These are phyloP conservation scores for Heliconius nattereri DNA, from an alignment of 1,140 invertebrate species.

Conservation along the genomic window DNA sequence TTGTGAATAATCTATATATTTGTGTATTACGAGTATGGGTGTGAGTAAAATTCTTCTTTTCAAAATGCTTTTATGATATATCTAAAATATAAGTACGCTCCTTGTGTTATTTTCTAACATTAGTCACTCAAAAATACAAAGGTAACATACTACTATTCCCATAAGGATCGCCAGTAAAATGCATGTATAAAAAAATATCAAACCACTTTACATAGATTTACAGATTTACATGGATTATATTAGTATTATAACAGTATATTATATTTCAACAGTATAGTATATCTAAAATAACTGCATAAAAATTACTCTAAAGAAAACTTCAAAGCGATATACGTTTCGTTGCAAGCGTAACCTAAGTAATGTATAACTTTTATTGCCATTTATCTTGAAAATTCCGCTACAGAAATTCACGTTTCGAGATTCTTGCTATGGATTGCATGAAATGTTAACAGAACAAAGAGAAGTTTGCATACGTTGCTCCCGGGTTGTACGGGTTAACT, in stretches of 20 bases:
- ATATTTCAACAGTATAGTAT: background rate
- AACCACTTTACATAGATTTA: too few species aligned
- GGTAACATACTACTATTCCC: too few species aligned
- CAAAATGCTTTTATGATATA: too few species aligned
- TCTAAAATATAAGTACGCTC: too few species aligned
- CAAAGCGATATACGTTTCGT: background rate
- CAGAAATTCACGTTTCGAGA: slow-evolving; percentile 3
- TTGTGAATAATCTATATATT: too few species aligned
- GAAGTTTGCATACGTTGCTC: slow-evolving; percentile 20
- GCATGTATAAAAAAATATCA: too few species aligned
- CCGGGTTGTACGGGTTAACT: slow-evolving; percentile 15
- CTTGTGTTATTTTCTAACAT: too few species aligned
- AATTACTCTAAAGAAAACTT: background rate
- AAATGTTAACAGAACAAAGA: slow-evolving; percentile 29
- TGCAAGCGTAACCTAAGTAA: background rate
- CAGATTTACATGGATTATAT: too few species aligned
- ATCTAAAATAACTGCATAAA: background rate
- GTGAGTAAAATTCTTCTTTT: too few species aligned
- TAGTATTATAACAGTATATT: background rate
- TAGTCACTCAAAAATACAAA: too few species aligned
- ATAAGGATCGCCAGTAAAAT: too few species aligned
- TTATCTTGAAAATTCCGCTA: slow-evolving; percentile 15
- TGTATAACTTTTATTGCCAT: slow-evolving; percentile 14
- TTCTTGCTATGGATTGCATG: slow-evolving; percentile 10
- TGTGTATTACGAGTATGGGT: too few species aligned